Percentiles rank a stretch among this genome's conserved stretches.
These are phyloP conservation scores for Lophius piscatorius DNA, from an alignment of 2,113 vertebrate genomes.

Conservation along the genomic window DNA sequence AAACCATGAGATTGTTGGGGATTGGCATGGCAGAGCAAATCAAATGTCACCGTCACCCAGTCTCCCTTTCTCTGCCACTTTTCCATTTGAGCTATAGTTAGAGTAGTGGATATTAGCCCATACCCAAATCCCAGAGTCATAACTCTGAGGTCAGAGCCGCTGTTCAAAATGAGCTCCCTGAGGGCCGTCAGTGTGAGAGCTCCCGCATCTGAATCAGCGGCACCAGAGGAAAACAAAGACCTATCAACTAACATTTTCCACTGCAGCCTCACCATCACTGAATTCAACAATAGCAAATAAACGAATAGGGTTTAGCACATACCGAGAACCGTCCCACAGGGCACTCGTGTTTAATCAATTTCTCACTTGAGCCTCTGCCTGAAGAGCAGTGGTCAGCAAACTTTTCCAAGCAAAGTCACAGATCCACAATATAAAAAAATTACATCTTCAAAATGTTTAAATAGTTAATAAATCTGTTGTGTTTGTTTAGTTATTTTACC, in stretches of 20 bases:
- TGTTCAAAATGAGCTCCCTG: constrained; percentile 40
- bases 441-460: too few species aligned
- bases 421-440: too few species aligned
- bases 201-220: constrained; percentile 46
- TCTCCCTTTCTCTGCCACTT: constrained; percentile 50
- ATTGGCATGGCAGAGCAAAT: constrained; percentile 67
- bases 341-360: constrained; percentile 7
- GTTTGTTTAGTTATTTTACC: too few species aligned
- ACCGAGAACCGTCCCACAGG: constrained; percentile 7
- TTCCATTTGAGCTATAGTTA: constrained; percentile 60
- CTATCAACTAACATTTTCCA: constrained; percentile 59
- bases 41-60: constrained; percentile 57
- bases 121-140: constrained; percentile 59
- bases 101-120: constrained; percentile 44
- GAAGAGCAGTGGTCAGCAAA: too few species aligned
- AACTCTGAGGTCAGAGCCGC: constrained; percentile 65
- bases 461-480: too few species aligned
- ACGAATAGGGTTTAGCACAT: constrained; percentile 22
- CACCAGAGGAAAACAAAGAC: constrained; percentile 60
- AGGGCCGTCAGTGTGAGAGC: constrained; percentile 42
- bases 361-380: constrained; percentile 3
- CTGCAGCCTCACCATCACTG: constrained; percentile 30
- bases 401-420: too few species aligned
- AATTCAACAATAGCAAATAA: constrained; percentile 46
- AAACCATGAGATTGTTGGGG: constrained; percentile 57